A percentile compares a stretch with the other conserved stretches of the same genome.
Conservation (phyloP, 2,888 invertebrate genomes). For the Macroteleia sp. region DNA sequence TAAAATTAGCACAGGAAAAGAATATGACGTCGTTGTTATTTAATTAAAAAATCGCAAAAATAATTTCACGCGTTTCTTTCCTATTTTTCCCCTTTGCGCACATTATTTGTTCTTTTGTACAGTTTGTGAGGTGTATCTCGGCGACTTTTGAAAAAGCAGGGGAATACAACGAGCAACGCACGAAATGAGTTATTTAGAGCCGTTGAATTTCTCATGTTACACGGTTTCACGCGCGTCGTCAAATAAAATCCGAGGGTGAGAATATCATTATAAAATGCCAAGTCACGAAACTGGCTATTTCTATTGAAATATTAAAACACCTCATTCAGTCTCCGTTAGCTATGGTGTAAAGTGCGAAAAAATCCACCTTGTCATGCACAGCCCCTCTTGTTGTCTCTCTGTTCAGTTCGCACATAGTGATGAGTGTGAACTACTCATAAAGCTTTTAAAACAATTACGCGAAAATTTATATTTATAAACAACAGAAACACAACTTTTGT, state of each 20-base stretch:
- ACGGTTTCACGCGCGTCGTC: conserved; percentile 69
- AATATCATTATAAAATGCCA: conserved; percentile 83
- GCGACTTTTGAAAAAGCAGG: conserved; percentile 52
- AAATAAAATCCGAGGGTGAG: conserved; percentile 79
- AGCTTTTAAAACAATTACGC: conserved; percentile 56
- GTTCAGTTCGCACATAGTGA: conserved; percentile 56
- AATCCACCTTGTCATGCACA: conserved; percentile 84
- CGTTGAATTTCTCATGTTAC: conserved; percentile 77
- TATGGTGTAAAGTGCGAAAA: conserved; percentile 81
- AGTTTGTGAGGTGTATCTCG: conserved; percentile 42
- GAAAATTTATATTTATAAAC: conserved; percentile 50
- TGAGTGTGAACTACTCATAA: conserved; percentile 52
- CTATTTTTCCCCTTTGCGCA: conserved; percentile 7
- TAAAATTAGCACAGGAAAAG: conserved; percentile 48
- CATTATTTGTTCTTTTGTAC: conserved; percentile 50
- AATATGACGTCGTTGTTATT: conserved; percentile 51
- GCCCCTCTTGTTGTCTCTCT: conserved; percentile 75
- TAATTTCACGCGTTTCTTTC: conserved; percentile 34
- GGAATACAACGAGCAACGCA: conserved; percentile 35
- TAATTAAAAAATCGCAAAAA: conserved; percentile 58
- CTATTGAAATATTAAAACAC: conserved; percentile 84
- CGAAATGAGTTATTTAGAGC: conserved; percentile 77
- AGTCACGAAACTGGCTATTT: conserved; percentile 83
- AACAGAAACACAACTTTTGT: conserved; percentile 24
- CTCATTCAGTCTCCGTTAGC: conserved; percentile 80